Conservation (phyloP, 2,888 invertebrate species). For the Cheilosia impressa region DNA sequence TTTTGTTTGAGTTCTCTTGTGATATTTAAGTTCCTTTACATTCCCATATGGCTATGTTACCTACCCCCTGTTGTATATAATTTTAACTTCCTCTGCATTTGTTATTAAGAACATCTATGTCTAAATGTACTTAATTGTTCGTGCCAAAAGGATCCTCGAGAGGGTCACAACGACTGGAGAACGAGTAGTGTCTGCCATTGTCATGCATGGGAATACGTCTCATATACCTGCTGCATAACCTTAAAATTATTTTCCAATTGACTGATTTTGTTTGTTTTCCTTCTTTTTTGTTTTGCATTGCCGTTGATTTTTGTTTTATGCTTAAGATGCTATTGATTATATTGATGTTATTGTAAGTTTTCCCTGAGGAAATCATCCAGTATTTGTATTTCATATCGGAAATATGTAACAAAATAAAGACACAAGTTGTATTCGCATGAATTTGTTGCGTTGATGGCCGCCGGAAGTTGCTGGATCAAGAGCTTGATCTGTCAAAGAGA, state of each 20-base stretch:
- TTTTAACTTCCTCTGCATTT: conserved; percentile 16
- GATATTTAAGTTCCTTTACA: conserved; percentile 62
- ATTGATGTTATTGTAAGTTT: conserved; percentile 27
- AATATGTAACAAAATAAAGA: conserved; percentile 56
- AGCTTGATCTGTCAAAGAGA: no score
- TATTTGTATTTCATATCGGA: conserved; percentile 48
- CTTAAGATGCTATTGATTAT: conserved; percentile 35
- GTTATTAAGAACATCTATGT: conserved; percentile 3
- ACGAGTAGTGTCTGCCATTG: conserved; percentile 45
- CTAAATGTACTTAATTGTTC: conserved; percentile 27
- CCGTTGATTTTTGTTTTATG: conserved; percentile 33
- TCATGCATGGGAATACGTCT: conserved; percentile 32
- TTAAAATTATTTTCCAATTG: conserved; percentile 36
- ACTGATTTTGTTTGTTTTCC: conserved; percentile 55
- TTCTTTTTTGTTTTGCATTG: conserved; percentile 13
- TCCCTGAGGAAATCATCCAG: neutral
- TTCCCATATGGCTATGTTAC: conserved; percentile 31
- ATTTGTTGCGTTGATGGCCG: no score
- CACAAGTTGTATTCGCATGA: conserved; percentile 8
- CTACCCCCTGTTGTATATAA: conserved; percentile 11
- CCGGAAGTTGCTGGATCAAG: no score
- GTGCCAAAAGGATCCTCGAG: conserved; percentile 57
- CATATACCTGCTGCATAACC: conserved; percentile 17
- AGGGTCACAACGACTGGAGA: conserved; percentile 12
- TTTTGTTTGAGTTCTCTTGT: conserved; percentile 48